These are phyloP conservation scores for Brachirus orientalis DNA, from an alignment of 2,113 vertebrate species.

Conservation along the genomic window DNA sequence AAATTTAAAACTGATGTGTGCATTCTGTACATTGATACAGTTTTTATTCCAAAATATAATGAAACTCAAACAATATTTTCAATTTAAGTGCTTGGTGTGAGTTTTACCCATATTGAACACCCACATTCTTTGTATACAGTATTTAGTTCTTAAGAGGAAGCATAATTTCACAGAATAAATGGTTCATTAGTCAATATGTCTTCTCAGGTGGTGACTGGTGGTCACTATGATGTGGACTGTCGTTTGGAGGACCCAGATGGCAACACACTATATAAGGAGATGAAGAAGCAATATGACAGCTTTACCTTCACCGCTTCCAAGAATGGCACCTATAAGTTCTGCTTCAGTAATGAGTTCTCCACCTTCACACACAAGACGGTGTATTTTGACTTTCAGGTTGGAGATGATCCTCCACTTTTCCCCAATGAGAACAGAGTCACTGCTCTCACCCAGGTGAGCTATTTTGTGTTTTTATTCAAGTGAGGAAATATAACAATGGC, in stretches of 20 bases:
- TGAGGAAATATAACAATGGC: not conserved
- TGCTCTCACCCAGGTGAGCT: conserved; percentile 93
- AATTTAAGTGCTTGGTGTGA: too few species aligned
- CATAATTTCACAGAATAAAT: too few species aligned
- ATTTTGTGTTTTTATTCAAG: not conserved
- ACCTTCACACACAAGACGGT: conserved; percentile 99
- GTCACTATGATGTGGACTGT: conserved; percentile 98
- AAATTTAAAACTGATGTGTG: too few species aligned
- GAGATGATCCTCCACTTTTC: conserved; percentile 96
- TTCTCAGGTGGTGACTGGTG: conserved; percentile 94
- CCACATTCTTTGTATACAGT: too few species aligned
- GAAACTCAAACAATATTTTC: too few species aligned
- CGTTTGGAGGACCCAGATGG: conserved; percentile 93
- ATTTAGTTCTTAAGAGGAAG: too few species aligned
- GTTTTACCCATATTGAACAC: too few species aligned
- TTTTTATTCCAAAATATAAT: too few species aligned
- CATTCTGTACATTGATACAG: too few species aligned
- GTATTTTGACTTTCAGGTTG: conserved; percentile 98
- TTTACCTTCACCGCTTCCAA: conserved; percentile 94
- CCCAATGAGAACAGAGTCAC: conserved; percentile 97
- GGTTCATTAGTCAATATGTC: not conserved
- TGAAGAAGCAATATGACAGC: conserved; percentile 99
- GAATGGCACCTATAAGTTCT: conserved; percentile 97
- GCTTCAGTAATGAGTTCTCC: conserved; percentile 99
- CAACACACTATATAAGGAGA: conserved; percentile 94